Evolutionary conservation across 2,797 vertebrate genomes (phyloP).

Genomic region (Gastrophryne carolinensis): DNA sequence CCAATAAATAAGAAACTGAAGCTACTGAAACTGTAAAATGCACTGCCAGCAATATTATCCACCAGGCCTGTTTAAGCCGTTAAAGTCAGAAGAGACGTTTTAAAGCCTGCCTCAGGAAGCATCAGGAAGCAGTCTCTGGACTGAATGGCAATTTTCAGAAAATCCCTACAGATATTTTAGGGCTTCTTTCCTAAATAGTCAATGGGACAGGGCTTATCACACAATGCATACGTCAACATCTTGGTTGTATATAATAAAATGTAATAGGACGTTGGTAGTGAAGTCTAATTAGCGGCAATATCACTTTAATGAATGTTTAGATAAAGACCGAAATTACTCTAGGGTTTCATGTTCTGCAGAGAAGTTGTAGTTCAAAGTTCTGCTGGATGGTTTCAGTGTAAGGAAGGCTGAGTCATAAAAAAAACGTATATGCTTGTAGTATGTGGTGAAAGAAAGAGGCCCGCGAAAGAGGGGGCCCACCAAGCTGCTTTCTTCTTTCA

Average conservation of each 20-base stretch:
- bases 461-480: too few species aligned
- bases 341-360: neutral
- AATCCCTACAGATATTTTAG: neutral
- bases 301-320: neutral
- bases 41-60: too few species aligned
- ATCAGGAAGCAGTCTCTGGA: too few species aligned
- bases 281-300: constrained; percentile 2
- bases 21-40: too few species aligned
- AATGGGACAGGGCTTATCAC: neutral
- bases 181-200: neutral
- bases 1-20: too few species aligned
- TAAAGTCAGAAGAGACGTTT: too few species aligned
- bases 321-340: constrained; percentile 19
- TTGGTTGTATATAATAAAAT: constrained; percentile 9
- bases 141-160: too few species aligned
- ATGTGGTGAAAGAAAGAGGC: too few species aligned
- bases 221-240: neutral
- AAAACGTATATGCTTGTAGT: too few species aligned
- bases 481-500: too few species aligned
- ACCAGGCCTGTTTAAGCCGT: too few species aligned
- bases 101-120: too few species aligned
- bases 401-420: neutral
- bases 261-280: neutral
- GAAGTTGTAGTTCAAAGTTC: constrained; percentile 22
- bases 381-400: neutral